A percentile compares a stretch with the other conserved stretches of the same genome.
phyloP scores from a whole-genome alignment of 2,797 vertebrate genomes.

The Chaunax sp. region DNA sequence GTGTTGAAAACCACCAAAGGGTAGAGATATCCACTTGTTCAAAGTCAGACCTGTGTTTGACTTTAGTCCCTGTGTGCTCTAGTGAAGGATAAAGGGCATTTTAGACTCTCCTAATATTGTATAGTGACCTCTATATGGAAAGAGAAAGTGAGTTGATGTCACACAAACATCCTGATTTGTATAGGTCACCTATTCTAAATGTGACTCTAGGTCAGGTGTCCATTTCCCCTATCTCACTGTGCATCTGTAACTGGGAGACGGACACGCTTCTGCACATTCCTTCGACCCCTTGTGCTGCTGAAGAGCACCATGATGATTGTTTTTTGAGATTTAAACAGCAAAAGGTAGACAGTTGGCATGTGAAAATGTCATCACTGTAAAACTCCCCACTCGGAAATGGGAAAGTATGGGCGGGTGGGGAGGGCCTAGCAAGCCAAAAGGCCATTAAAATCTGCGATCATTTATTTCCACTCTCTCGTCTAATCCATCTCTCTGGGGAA shows the following conservation, averaged over 20 bases:
- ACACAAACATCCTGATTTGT: slow-evolving; percentile 48
- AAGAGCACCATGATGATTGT: slow-evolving; percentile 44
- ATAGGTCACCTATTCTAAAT: slow-evolving; percentile 47
- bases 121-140: slow-evolving; percentile 11
- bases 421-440: slow-evolving; percentile 82
- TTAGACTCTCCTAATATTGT: slow-evolving; percentile 11
- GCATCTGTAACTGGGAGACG: slow-evolving; percentile 45
- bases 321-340: slow-evolving; percentile 60
- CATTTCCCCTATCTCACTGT: slow-evolving; percentile 18
- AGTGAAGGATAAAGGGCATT: slow-evolving; percentile 9
- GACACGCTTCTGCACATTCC: slow-evolving; percentile 26
- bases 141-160: slow-evolving; percentile 10
- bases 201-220: slow-evolving; percentile 31
- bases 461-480: slow-evolving; percentile 85
- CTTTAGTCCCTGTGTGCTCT: not conserved
- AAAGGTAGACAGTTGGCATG: slow-evolving; percentile 68
- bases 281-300: not conserved
- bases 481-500: slow-evolving; percentile 88
- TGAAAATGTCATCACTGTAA: slow-evolving; percentile 80
- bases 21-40: too few relatives aligned
- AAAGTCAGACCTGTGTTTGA: not conserved
- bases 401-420: slow-evolving; percentile 49
- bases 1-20: too few relatives aligned
- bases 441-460: slow-evolving; percentile 88
- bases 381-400: slow-evolving; percentile 70